phyloP scores from a whole-genome alignment of 1,140 invertebrate genomes.

The Ceratina calcarata region DNA sequence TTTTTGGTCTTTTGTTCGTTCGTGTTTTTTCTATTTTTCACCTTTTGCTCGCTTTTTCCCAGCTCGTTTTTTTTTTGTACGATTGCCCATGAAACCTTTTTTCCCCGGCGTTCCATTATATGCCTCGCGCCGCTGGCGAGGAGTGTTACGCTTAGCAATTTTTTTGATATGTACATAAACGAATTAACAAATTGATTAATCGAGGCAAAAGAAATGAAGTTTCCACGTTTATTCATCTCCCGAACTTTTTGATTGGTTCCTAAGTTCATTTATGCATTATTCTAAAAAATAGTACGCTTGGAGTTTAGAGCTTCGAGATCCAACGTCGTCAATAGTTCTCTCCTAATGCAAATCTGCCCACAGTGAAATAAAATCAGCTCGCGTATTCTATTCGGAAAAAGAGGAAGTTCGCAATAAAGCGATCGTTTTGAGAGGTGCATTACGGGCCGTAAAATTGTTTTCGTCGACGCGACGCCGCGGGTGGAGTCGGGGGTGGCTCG shows the following conservation, averaged over 20 bases:
- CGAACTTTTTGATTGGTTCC: no score
- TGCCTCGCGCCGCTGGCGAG: neutral
- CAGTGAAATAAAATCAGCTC: neutral
- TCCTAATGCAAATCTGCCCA: neutral
- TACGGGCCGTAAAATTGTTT: slow-evolving; percentile 16
- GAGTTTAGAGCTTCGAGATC: neutral
- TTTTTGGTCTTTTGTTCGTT: slow-evolving; percentile 3
- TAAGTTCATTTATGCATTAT: no score
- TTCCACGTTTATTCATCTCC: no score
- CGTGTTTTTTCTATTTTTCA: neutral
- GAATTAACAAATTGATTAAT: no score
- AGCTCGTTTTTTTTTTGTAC: neutral
- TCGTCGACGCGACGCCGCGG: neutral
- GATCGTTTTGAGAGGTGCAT: neutral
- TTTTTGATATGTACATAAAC: neutral
- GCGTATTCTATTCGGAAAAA: neutral
- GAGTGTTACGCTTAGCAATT: neutral
- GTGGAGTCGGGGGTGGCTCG: neutral
- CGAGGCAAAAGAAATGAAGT: no score
- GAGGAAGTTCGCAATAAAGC: neutral
- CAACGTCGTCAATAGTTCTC: neutral
- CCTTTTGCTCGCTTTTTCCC: neutral
- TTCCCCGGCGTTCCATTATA: neutral
- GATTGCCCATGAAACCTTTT: neutral
- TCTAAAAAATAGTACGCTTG: neutral